phyloP scores from a whole-genome alignment of 2,113 vertebrate genomes.

The Sinocyclocheilus rhinocerous region DNA sequence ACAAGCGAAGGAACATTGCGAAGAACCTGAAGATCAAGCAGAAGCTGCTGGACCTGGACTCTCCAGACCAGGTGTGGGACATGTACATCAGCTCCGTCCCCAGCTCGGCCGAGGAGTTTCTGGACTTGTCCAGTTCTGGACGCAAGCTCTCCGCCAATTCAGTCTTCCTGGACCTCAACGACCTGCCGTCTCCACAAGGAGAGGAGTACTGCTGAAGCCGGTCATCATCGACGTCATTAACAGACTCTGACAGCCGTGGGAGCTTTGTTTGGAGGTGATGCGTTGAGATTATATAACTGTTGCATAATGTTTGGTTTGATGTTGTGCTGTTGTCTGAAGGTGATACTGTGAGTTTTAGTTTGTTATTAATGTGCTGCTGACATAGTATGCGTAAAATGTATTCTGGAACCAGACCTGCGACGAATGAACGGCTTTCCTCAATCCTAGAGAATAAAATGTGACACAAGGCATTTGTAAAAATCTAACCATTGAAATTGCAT shows the following conservation, averaged over 20 bases:
- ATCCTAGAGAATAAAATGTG: neutral
- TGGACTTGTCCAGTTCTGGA: slow-evolving; percentile 73
- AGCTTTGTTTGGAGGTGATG: neutral
- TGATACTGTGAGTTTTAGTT: slow-evolving; percentile 31
- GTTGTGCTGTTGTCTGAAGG: slow-evolving; percentile 24
- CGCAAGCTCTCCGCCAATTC: slow-evolving; percentile 77
- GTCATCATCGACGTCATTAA: neutral
- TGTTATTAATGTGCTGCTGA: slow-evolving; percentile 37
- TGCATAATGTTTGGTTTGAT: neutral
- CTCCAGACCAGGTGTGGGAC: slow-evolving; percentile 84
- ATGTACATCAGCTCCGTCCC: slow-evolving; percentile 86
- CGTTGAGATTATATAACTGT: slow-evolving; percentile 6
- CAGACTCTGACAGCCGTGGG: too few species aligned
- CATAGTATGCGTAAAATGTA: neutral
- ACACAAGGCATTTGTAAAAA: neutral
- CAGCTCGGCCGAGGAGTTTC: slow-evolving; percentile 76
- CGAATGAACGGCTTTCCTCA: neutral
- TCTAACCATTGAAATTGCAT: neutral
- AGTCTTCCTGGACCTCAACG: slow-evolving; percentile 77
- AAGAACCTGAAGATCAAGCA: slow-evolving; percentile 85
- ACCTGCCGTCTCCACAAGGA: slow-evolving; percentile 65
- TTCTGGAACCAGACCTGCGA: neutral
- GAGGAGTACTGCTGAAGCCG: slow-evolving; percentile 74
- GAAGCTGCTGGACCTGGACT: slow-evolving; percentile 77
- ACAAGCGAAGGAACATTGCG: slow-evolving; percentile 84